Base-by-base conservation (phyloP, 2,888 invertebrate genomes). In the Agriopis leucophaearia region DNA sequence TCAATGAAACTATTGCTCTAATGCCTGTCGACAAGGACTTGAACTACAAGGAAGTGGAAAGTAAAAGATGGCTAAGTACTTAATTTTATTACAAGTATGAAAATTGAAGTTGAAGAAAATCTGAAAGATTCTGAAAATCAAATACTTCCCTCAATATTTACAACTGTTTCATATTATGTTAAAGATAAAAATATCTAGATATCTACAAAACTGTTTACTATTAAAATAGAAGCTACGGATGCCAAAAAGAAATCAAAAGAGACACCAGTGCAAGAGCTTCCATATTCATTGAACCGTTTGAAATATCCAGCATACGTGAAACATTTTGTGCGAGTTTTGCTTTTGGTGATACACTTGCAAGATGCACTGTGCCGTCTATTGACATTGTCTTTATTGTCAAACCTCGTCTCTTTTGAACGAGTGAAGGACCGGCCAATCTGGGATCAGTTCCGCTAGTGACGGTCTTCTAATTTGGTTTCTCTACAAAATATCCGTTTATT, bases 361-460 rank as follows among this genome's bases (percentile, higher is more conserved):
- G 85, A 88, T 93, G 92, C 92, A 88, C 83, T 85, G 91, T 91
- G 91, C 88, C 87, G 85, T 82, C 87, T 88, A 86, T 80, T 80
- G 82, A 83, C 84, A 86, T 84, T 79, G 80, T 81, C 81, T 80
- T 86, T 86, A 84, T 83, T 87, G 86, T 95, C 96, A 96, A 97
- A 97, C 97, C 97, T 97, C 97, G 95, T 96, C 95, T 95, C 95
- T 96, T 95, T 95, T 95, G 95, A 96, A 96, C 95, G 96, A 96
- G 94, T 97, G 97, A 89, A 97, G 96, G 90, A 96, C 96, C 88
- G 98, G 98, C 98, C 98, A 99, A 95, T 98, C 98, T 88, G 98
- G 98, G 93, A 99, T 98, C 95, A 98, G 95, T 95, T 99, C 98
- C 86, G 98, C 98, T 94, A 98, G 95, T 87, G 98, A 98, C 89